These are phyloP conservation scores for Electrophaes corylata DNA, from an alignment of 2,888 invertebrate species.

Conservation along the genomic window DNA sequence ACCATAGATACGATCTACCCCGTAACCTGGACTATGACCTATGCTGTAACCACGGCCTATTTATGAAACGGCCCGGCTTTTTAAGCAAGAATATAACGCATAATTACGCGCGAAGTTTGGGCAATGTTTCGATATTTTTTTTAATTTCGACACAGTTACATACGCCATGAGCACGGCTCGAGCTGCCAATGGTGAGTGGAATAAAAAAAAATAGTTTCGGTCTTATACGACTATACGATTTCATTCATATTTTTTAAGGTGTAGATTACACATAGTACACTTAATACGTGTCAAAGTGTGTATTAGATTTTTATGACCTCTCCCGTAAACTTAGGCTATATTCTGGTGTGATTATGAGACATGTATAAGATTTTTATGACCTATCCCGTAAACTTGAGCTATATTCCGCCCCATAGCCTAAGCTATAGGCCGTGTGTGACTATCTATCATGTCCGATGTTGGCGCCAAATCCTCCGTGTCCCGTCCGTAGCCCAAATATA, in stretches of 20 bases:
- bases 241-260: no score
- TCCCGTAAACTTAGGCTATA: not conserved
- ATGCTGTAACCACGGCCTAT: not conserved
- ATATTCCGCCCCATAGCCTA: not conserved
- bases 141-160: no score
- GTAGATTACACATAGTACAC: no score
- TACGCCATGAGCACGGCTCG: no score
- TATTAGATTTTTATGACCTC: not conserved
- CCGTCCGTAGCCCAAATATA: slow-evolving; percentile 23
- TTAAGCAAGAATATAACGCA: no score
- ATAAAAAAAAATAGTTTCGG: no score
- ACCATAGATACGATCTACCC: not conserved
- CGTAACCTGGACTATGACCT: not conserved
- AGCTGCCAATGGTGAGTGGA: no score
- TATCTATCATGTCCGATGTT: slow-evolving; percentile 31
- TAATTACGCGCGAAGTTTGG: no score
- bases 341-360: no score
- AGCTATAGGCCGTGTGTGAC: not conserved
- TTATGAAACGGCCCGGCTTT: not conserved
- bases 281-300: no score
- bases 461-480: slow-evolving; percentile 16
- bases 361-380: not conserved
- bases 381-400: slow-evolving; percentile 1
- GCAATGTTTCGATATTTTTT: no score
- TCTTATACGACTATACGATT: no score